Percentiles rank a stretch among this genome's conserved stretches.
These are phyloP conservation scores for Spizaetus ornatus DNA, from an alignment of 2,113 vertebrate genomes.

Conservation along the genomic window DNA sequence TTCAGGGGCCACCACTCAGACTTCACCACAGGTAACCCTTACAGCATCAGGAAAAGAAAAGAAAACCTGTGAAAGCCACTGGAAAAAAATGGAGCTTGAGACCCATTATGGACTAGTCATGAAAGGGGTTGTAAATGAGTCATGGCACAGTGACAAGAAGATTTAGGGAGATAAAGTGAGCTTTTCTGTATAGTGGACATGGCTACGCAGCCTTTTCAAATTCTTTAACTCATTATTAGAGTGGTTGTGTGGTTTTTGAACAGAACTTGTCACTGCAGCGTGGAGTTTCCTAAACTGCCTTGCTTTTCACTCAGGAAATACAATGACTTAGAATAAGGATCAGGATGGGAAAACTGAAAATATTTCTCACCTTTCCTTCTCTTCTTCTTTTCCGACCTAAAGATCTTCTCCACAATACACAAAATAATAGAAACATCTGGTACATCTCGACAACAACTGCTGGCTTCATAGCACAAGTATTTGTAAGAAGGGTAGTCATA, in stretches of 20 bases:
- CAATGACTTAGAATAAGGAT: not conserved
- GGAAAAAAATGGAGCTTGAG: not conserved
- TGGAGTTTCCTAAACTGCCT: not conserved
- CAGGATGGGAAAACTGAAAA: not conserved
- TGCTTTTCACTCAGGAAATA: not conserved
- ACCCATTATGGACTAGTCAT: not conserved
- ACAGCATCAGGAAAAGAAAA: not conserved
- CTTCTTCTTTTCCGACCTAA: not conserved
- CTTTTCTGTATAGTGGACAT: not conserved
- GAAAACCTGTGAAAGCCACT: not conserved
- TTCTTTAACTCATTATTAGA: not conserved
- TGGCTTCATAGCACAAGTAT: not conserved
- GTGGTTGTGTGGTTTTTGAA: not conserved
- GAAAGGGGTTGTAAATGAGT: not conserved
- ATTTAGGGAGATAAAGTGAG: not conserved
- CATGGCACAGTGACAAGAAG: not conserved
- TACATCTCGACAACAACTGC: not conserved
- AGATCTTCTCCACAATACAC: not conserved
- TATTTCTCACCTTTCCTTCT: not conserved
- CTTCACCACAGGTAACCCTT: not conserved
- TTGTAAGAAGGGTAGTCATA: not conserved
- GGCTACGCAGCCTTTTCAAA: not conserved
- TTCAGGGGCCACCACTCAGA: not conserved
- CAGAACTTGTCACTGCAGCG: not conserved
- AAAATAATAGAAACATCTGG: not conserved